A percentile compares a stretch with the other conserved stretches of the same genome.
phyloP scores from a whole-genome alignment of 2,113 vertebrate species.

The Ophiodon elongatus region DNA sequence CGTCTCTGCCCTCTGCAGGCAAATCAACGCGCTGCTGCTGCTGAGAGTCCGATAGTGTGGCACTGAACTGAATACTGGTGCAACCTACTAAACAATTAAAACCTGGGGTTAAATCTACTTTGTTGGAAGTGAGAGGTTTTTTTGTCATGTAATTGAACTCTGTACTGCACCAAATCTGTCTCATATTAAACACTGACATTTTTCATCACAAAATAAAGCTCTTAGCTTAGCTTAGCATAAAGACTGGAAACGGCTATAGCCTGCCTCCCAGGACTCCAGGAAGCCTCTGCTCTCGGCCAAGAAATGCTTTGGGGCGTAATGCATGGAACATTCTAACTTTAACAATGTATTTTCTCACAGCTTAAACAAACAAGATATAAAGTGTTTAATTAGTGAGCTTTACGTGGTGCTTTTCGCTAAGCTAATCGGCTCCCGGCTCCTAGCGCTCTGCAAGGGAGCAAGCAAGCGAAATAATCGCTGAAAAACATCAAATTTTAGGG shows the following conservation, averaged over 20 bases:
- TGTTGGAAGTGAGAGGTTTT: not conserved
- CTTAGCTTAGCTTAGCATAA: no score
- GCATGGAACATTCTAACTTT: not conserved
- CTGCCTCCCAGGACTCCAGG: no score
- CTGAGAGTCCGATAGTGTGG: not conserved
- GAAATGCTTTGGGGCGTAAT: not conserved
- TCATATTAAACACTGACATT: not conserved
- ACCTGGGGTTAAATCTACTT: not conserved
- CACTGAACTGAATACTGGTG: not conserved
- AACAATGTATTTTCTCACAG: not conserved
- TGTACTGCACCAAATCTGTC: not conserved
- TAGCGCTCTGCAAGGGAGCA: not conserved
- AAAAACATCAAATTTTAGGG: not conserved
- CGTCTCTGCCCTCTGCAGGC: constrained; percentile 65
- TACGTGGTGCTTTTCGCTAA: not conserved
- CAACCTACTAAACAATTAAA: not conserved
- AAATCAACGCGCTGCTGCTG: not conserved
- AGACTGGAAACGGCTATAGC: no score
- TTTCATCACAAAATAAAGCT: not conserved
- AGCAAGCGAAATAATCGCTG: not conserved
- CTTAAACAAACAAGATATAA: not conserved
- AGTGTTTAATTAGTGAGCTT: not conserved
- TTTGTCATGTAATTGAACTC: not conserved
- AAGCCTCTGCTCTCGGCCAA: no score
- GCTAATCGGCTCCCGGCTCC: not conserved